These are phyloP conservation scores for Sarcophaga caerulescens DNA, from an alignment of 2,888 invertebrate species.

Conservation along the genomic window DNA sequence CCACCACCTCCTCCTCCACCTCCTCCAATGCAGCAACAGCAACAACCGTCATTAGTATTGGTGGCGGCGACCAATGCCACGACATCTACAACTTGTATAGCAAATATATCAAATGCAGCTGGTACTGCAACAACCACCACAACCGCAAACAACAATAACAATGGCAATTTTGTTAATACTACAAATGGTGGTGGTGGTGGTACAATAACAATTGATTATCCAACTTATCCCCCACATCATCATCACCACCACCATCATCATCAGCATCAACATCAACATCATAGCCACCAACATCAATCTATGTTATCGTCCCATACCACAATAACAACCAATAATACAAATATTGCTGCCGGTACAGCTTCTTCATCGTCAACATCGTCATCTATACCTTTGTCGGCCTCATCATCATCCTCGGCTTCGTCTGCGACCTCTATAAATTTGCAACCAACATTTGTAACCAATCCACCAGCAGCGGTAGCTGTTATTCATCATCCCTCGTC, in stretches of 20 bases:
- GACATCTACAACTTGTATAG: constrained; percentile 52
- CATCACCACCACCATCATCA: constrained; percentile 60
- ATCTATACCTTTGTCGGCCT: constrained; percentile 44
- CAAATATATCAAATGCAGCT: constrained; percentile 65
- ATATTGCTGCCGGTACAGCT: constrained; percentile 71
- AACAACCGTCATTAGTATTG: constrained; percentile 45
- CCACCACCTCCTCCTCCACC: constrained; percentile 28
- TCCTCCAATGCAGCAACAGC: constrained; percentile 6
- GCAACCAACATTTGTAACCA: constrained; percentile 40
- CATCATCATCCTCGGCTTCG: constrained; percentile 50
- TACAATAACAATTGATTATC: constrained; percentile 53
- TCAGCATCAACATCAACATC: constrained; percentile 58
- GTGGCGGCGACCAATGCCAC: constrained; percentile 57
- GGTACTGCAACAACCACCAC: constrained; percentile 68
- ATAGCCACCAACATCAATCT: not conserved
- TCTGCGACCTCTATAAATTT: constrained; percentile 64
- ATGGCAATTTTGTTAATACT: constrained; percentile 51
- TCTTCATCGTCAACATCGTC: constrained; percentile 62
- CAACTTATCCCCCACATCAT: constrained; percentile 63
- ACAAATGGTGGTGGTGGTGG: constrained; percentile 16
- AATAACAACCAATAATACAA: constrained; percentile 67
- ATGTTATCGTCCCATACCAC: constrained; percentile 63
- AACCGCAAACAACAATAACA: constrained; percentile 44
- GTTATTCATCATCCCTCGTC: constrained; percentile 43
- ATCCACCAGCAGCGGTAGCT: constrained; percentile 34